Evolutionary conservation across 2,888 invertebrate genomes (phyloP).

Genomic region (Miltochrista miniata): DNA sequence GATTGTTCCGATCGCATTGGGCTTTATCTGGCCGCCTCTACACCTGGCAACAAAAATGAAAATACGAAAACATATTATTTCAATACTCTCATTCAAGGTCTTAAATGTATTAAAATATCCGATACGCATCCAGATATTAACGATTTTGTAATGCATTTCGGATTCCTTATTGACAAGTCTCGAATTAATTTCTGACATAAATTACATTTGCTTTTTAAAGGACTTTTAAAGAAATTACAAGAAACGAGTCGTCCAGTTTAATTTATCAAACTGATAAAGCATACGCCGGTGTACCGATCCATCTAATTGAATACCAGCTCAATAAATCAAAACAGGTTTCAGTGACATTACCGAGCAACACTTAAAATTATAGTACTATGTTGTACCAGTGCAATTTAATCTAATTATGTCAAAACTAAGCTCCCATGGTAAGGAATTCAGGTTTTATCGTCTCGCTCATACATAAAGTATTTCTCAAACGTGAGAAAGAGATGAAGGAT

Average conservation of each 20-base stretch:
- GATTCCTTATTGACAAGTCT: too few relatives aligned
- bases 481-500: slow-evolving; percentile 15
- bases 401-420: slow-evolving; percentile 38
- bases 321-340: slow-evolving; percentile 4
- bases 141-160: too few relatives aligned
- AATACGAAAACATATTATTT: too few relatives aligned
- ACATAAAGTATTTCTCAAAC: not conserved
- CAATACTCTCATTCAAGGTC: too few relatives aligned
- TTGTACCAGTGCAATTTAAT: slow-evolving; percentile 30
- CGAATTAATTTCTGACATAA: not conserved
- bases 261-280: not conserved
- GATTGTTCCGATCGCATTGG: too few relatives aligned
- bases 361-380: slow-evolving; percentile 22
- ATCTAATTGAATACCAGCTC: not conserved
- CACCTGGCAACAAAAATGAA: too few relatives aligned
- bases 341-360: slow-evolving; percentile 8
- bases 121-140: too few relatives aligned
- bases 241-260: not conserved
- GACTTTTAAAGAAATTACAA: not conserved
- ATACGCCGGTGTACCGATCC: not conserved
- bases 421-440: slow-evolving; percentile 31
- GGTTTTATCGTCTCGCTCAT: slow-evolving; percentile 15
- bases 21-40: too few relatives aligned
- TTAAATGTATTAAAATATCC: too few relatives aligned
- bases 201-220: not conserved